These are phyloP conservation scores for Steinernema khuongi DNA, from an alignment of 1,140 invertebrate species.

Conservation along the genomic window DNA sequence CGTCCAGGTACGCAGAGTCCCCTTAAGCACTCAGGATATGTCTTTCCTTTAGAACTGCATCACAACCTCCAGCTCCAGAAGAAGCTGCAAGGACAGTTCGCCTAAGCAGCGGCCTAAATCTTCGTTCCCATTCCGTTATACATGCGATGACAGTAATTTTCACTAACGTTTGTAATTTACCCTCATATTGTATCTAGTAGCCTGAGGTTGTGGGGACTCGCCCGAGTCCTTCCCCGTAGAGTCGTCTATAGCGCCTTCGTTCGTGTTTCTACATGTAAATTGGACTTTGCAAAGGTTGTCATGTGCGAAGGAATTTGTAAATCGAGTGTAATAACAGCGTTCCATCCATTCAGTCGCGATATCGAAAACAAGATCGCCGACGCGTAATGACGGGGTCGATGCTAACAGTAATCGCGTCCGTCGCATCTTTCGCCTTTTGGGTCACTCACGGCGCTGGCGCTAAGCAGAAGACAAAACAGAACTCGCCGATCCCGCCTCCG, in stretches of 20 bases:
- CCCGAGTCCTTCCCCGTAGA: too few species aligned
- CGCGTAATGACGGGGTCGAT: neutral
- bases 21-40: neutral
- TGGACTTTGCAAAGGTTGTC: neutral
- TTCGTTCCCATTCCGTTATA: neutral
- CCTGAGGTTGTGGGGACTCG: neutral
- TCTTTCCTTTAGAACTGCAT: constrained; percentile 67
- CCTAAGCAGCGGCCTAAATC: constrained; percentile 3
- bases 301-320: neutral
- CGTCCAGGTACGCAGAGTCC: constrained; percentile 65
- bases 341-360: neutral
- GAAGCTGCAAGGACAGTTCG: constrained; percentile 46
- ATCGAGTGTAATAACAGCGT: neutral
- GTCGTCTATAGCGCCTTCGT: neutral
- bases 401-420: neutral
- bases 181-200: neutral
- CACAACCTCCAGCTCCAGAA: constrained; percentile 66
- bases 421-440: neutral
- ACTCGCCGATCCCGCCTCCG: neutral
- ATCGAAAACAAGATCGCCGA: neutral
- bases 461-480: constrained; percentile 17
- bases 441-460: neutral
- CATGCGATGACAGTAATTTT: neutral
- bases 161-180: neutral
- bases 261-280: neutral